Base-by-base conservation (phyloP, 2,797 vertebrate species). In the Lophius americanus region DNA sequence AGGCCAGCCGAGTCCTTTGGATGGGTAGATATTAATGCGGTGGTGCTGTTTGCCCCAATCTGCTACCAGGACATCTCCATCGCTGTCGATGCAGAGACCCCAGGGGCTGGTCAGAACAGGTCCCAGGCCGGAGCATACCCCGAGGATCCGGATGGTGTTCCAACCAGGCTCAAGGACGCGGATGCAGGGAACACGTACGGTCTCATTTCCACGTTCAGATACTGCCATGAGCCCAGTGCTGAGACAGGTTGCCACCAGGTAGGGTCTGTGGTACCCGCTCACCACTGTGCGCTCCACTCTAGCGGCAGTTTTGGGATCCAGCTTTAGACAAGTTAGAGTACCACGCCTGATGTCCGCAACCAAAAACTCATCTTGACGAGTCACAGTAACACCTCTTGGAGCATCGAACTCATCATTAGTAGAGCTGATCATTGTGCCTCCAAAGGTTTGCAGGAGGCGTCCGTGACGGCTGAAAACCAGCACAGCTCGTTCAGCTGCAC, bases 321-420 rank as follows among this genome's bases (percentile, higher is more conserved):
- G 82, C 47, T 87, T 93, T 38, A 95, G 68, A 23, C 88, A 81
- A 0, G 90, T 93, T 9, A 96, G 74, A 5, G 88, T 91, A 47
- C 95, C 95, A 2, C 92, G 92, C 55, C 92, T 93, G 65, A 94
- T 92, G 76, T 95, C 95, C 1, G 94, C 91, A 11, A 96, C 92
- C 56, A 96, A 66, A 71, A 96, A 95, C 52, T 94, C 92, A 69
- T 95, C 94, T 46, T 76, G 67, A 41, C 56, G 55, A 42, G 78
- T 93, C 6, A 93, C 88, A 0, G 94, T 90, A 32, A 95, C 89
- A 9, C 94, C 95, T 50, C 95, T 91, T 0, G 95, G 95, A 37
- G 93, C 93, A 47, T 94, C 93, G 39, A 95, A 80, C 47, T 94
- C 92, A 61, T 94, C 92, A 38, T 85, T 89, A 54, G 85, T 84